Conservation (phyloP, 2,797 vertebrate species). For the Lophius americanus region DNA sequence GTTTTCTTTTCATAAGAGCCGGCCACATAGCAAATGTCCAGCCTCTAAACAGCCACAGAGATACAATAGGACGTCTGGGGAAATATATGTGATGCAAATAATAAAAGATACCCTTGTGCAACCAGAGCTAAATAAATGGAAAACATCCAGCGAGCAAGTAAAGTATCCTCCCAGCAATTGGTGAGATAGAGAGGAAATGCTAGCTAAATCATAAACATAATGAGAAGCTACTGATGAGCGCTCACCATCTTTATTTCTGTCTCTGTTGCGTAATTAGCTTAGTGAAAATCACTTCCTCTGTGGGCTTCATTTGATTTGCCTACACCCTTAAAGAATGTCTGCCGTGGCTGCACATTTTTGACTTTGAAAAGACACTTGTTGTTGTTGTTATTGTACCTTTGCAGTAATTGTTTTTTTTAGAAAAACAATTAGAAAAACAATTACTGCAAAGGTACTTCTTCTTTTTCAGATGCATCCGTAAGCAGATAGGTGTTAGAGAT, state of each 20-base stretch:
- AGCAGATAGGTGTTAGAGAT: not conserved
- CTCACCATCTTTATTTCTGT: not conserved
- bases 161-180: not conserved
- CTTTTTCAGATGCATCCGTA: not conserved
- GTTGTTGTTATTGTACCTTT: too few species aligned
- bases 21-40: conserved; percentile 15
- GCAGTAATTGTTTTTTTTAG: too few species aligned
- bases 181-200: not conserved
- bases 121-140: not conserved
- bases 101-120: not conserved
- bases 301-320: not conserved
- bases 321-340: not conserved
- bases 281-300: not conserved
- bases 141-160: not conserved
- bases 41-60: not conserved
- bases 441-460: not conserved
- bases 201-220: not conserved
- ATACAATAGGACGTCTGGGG: not conserved
- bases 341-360: not conserved
- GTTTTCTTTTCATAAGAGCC: conserved; percentile 15
- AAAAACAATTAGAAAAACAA: not conserved
- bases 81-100: conserved; percentile 1
- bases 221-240: not conserved
- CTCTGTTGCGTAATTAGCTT: not conserved
- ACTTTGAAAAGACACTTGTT: not conserved